A percentile compares a stretch with the other conserved stretches of the same genome.
These are phyloP conservation scores for Coccyzus lansbergi DNA, from an alignment of 2,797 vertebrate genomes.

Conservation along the genomic window DNA sequence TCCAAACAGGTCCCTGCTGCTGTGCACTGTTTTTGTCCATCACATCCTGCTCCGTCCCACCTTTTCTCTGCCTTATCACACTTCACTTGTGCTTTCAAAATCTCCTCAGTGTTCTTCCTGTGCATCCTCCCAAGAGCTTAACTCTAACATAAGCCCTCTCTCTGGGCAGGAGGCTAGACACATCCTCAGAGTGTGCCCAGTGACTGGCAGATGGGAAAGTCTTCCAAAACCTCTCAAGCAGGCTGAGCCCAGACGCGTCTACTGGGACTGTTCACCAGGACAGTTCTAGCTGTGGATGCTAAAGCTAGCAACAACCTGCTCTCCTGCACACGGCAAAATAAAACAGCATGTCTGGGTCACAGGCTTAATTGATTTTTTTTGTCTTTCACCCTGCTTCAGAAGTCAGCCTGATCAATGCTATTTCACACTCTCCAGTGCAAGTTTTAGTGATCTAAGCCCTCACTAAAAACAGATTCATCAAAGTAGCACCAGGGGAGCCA, in stretches of 20 bases:
- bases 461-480: conserved; percentile 61
- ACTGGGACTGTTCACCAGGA: not conserved
- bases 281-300: not conserved
- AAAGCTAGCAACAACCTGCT: conserved; percentile 27
- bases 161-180: not conserved
- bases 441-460: conserved; percentile 43
- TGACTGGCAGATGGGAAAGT: fast-evolving
- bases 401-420: conserved; percentile 80
- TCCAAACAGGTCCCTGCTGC: not conserved
- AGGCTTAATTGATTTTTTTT: conserved; percentile 75
- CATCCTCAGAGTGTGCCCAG: not conserved
- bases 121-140: not conserved
- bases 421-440: conserved; percentile 32
- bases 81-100: not conserved
- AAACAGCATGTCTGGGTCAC: conserved; percentile 59
- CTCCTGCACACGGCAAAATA: conserved; percentile 44
- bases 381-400: conserved; percentile 72
- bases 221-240: fast-evolving
- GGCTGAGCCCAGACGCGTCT: not conserved
- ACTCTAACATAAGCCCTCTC: not conserved
- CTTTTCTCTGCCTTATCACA: not conserved
- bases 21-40: not conserved
- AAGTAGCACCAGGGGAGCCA: conserved; percentile 17
- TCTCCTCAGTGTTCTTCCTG: not conserved
- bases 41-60: not conserved